Evolutionary conservation across 2,113 vertebrate genomes (phyloP), one percentile per base, ranked within the genome.

Genomic region (Psittacula cyanocephala): DNA sequence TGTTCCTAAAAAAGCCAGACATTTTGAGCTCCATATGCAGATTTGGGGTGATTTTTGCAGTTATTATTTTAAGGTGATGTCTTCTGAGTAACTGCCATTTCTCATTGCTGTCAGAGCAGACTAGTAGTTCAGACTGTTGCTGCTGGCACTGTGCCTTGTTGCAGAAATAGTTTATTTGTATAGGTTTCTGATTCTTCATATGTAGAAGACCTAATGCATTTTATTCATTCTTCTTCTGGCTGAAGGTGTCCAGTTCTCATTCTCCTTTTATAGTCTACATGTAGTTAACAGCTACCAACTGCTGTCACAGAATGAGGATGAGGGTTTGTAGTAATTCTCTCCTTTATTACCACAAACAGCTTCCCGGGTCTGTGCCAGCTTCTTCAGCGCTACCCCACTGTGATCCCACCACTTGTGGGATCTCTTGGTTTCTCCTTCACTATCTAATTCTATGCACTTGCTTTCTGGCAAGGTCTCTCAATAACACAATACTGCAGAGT

Each of bases 121-220:
- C 52, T 62, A 72, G 52, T 62, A 43, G 62, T 62, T 91, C 80
- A 93, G 83, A 84, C 62, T 93, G 86, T 89, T 96, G 92, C 83
- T 95, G 83, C 93, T 97, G 96, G 95, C 93, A 69, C 43, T 35
- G 72, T 91, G 91, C 92, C 91, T 88, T 88, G 55, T 89, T 90
- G 87, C 86, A 96, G 88, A 82, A 94, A 92, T 68, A 91, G 88
- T 93, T 96, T 96, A 87, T 97, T 96, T 96, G 90, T 95, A 85
- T 95, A 84, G 92, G 63, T 93, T 97, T 97, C 44, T 90, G 62
- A 80, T 95, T 97, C 80, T 91, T 97, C 82, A 28, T 87, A 60
- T 78, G 35, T 31, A 91, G 81, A 63, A 90, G 89, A 93, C 76
- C 76, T 88, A 89, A 95, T 90, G 50, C 82, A 95, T 96, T 97